Conservation (phyloP, 1,140 invertebrate genomes). For the Ostrea edulis region DNA sequence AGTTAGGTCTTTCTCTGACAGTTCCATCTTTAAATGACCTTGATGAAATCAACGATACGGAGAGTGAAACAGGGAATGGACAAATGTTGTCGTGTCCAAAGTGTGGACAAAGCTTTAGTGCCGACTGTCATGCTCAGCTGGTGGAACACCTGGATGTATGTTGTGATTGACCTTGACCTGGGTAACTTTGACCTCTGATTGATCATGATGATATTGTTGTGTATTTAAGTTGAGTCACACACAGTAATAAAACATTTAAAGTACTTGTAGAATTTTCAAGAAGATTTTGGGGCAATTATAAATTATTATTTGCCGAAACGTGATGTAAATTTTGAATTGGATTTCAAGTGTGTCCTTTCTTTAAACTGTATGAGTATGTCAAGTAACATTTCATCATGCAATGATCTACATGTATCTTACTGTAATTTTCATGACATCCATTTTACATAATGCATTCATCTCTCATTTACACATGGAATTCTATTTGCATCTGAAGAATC, state of each 20-base stretch:
- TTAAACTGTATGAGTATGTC: no score
- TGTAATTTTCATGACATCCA: no score
- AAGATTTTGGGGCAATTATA: neutral
- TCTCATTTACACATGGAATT: no score
- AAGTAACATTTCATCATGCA: no score
- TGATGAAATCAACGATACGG: conserved; percentile 12
- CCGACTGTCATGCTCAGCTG: conserved; percentile 16
- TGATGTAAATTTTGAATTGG: no score
- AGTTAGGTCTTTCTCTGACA: neutral
- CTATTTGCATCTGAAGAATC: no score
- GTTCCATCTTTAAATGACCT: conserved; percentile 38
- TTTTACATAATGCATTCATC: no score
- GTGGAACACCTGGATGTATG: conserved; percentile 39
- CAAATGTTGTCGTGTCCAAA: conserved; percentile 40
- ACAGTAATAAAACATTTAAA: neutral
- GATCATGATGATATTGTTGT: neutral
- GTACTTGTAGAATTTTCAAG: neutral
- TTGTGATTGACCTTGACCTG: conserved; percentile 17
- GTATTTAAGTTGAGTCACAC: neutral
- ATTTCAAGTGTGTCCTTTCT: no score
- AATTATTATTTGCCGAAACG: neutral
- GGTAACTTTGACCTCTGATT: conserved; percentile 19
- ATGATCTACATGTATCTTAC: no score
- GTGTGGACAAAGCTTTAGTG: conserved; percentile 39
- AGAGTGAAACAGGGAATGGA: conserved; percentile 10